Percentiles rank a stretch among this genome's conserved stretches.
Conservation (phyloP, 2,113 vertebrate genomes). For the Cyphomyrus discorhynchus region DNA sequence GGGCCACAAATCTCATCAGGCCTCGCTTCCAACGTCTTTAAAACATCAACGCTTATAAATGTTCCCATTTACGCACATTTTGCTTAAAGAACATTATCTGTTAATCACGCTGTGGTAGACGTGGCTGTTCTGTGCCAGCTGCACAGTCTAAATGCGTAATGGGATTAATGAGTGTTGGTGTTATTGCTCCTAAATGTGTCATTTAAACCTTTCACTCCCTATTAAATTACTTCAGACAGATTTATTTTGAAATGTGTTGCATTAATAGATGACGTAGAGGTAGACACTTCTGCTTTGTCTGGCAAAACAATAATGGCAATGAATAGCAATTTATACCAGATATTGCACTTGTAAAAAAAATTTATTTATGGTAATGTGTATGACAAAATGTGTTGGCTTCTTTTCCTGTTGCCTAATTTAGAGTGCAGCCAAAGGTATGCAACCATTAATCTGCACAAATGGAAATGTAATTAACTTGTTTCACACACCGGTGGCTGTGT, state of each 20-base stretch:
- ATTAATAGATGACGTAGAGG: slow-evolving; percentile 58
- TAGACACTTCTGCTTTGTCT: neutral
- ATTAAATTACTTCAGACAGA: slow-evolving; percentile 2
- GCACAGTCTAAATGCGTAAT: neutral
- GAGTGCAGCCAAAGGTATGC: neutral
- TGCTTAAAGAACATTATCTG: neutral
- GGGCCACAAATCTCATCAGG: neutral
- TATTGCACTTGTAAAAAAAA: slow-evolving; percentile 32
- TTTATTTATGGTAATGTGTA: slow-evolving; percentile 67
- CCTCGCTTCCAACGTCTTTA: neutral
- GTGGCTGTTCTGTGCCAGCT: no score
- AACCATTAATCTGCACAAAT: slow-evolving; percentile 17
- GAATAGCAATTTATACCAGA: neutral
- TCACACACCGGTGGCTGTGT: slow-evolving; percentile 13
- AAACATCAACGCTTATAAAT: neutral
- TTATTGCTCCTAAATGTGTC: neutral
- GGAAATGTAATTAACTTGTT: slow-evolving; percentile 15
- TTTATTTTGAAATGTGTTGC: neutral
- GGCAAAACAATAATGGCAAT: neutral
- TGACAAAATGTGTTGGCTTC: slow-evolving; percentile 24
- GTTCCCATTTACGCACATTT: neutral
- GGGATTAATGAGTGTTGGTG: neutral
- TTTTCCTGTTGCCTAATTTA: slow-evolving; percentile 11
- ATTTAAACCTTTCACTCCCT: neutral
- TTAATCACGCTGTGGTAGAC: neutral